Conservation (phyloP, 92 coral and sea anemone species). For the Phenganax subtilis region DNA sequence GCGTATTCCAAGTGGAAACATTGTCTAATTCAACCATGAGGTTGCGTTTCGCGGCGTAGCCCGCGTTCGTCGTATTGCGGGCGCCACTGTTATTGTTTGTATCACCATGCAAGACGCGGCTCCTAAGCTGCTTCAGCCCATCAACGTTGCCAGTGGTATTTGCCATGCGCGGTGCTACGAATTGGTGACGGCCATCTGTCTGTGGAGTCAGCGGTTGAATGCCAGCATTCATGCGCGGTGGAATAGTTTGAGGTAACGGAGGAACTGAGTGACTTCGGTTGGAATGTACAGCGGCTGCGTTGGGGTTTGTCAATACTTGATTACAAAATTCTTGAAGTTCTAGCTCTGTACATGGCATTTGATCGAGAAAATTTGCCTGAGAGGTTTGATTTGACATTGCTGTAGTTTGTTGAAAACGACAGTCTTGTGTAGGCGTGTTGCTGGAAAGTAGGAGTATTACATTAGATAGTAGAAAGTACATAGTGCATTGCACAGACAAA, state of each 20-base stretch:
- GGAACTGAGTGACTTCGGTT: conserved; percentile 98
- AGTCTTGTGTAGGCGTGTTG: not conserved
- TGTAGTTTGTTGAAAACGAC: not conserved
- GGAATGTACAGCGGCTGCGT: conserved; percentile 62
- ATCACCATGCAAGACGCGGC: conserved; percentile 91
- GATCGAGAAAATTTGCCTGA: conserved; percentile 27
- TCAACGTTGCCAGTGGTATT: conserved; percentile 72
- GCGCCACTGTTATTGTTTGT: conserved; percentile 81
- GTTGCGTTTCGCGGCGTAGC: conserved; percentile 78
- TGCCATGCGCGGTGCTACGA: conserved; percentile 71
- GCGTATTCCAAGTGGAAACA: conserved; percentile 8
- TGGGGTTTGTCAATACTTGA: conserved; percentile 48
- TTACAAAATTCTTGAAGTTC: conserved; percentile 83
- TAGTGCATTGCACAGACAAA: not conserved
- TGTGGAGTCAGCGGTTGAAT: conserved; percentile 98
- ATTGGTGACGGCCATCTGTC: conserved; percentile 67
- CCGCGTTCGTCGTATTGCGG: conserved; percentile 26
- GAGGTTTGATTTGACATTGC: not conserved
- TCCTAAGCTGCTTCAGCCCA: conserved; percentile 90
- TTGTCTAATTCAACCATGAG: conserved; percentile 54
- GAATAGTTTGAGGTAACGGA: conserved; percentile 81
- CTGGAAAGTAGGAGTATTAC: conserved; percentile 23
- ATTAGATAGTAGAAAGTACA: not conserved
- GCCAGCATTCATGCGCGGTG: conserved; percentile 59
- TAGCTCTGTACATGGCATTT: conserved; percentile 5